Evolutionary conservation across 2,888 invertebrate genomes (phyloP).

Genomic region (Autographa pulchrina): DNA sequence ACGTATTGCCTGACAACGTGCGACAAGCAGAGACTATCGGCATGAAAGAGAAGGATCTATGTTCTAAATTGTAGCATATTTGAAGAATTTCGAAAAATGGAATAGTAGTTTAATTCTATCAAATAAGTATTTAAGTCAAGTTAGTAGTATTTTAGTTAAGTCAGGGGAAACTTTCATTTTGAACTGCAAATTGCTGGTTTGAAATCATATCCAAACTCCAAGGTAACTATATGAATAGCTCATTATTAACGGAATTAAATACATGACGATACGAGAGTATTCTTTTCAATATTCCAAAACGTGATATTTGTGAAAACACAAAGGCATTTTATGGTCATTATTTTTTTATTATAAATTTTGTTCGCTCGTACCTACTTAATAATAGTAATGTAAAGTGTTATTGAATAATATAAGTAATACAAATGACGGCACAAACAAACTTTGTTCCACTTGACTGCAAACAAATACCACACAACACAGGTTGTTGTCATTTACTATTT

Average conservation of each 20-base stretch:
- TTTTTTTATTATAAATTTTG: neutral
- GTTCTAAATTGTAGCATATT: neutral
- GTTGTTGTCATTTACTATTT: neutral
- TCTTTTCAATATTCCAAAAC: neutral
- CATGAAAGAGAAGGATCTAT: slow-evolving; percentile 22
- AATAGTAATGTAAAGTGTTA: no score
- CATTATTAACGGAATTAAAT: neutral
- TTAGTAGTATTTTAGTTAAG: no score
- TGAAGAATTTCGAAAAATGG: no score
- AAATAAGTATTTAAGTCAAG: no score
- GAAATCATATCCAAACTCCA: no score
- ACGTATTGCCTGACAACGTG: slow-evolving; percentile 79
- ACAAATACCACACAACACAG: neutral
- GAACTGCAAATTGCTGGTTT: slow-evolving; percentile 66
- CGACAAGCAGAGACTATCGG: slow-evolving; percentile 68
- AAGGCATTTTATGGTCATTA: neutral
- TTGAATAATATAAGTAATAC: no score
- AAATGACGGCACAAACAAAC: neutral
- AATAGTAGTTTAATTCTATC: no score
- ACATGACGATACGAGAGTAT: neutral
- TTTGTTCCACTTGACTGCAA: neutral
- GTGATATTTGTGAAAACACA: neutral
- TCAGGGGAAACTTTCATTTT: no score
- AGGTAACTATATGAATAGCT: neutral
- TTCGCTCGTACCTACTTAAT: no score